Percentiles rank a stretch among this genome's conserved stretches.
These are phyloP conservation scores for Brachionus paranguensis DNA, from an alignment of 1,140 invertebrate genomes.

Conservation along the genomic window DNA sequence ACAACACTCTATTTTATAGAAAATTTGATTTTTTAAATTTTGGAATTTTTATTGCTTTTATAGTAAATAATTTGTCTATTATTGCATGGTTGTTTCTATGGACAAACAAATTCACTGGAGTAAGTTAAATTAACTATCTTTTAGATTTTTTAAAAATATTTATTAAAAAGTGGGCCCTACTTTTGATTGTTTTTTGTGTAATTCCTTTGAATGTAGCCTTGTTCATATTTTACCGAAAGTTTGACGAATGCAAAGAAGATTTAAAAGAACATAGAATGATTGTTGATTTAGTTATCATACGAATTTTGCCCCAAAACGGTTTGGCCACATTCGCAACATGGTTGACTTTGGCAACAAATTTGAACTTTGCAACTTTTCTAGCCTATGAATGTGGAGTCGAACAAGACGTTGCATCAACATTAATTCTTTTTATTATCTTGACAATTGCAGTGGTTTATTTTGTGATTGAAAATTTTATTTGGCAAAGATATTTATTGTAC, in stretches of 20 bases:
- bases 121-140: background rate
- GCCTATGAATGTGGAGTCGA: conserved; percentile 42
- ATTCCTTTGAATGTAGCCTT: background rate
- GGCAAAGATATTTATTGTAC: conserved; percentile 47
- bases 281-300: conserved; percentile 46
- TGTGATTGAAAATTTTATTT: conserved; percentile 44
- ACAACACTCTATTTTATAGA: conserved; percentile 42
- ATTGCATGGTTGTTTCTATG: conserved; percentile 49
- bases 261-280: background rate
- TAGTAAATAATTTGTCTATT: conserved; percentile 44
- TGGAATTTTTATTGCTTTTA: conserved; percentile 44
- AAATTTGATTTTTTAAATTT: conserved; percentile 43
- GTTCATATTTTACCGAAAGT: conserved; percentile 3
- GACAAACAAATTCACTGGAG: conserved; percentile 44
- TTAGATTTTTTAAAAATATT: background rate
- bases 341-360: conserved; percentile 47
- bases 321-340: conserved; percentile 49
- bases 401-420: conserved; percentile 42
- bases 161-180: conserved; percentile 32
- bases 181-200: conserved; percentile 27
- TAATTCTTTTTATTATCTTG: conserved; percentile 43
- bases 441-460: conserved; percentile 43
- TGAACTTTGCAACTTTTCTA: conserved; percentile 47
- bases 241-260: background rate
- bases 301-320: conserved; percentile 49